These are phyloP conservation scores for Podarcis muralis DNA, from an alignment of 2,113 vertebrate genomes.

Conservation along the genomic window DNA sequence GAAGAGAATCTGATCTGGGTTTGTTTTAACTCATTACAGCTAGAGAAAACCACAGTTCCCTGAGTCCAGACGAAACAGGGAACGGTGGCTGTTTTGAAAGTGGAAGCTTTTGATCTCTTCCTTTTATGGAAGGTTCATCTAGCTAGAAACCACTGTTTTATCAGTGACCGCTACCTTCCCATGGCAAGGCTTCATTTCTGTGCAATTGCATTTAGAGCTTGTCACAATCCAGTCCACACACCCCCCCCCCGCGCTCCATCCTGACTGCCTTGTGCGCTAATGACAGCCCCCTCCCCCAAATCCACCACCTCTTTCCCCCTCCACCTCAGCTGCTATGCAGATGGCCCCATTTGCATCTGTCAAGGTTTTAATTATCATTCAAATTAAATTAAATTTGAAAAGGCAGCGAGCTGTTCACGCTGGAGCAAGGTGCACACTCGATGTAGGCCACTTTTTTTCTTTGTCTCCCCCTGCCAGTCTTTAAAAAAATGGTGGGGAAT, in stretches of 20 bases:
- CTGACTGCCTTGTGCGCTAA: neutral
- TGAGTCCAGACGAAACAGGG: neutral
- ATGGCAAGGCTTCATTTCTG: neutral
- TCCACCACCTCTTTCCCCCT: neutral
- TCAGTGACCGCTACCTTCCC: neutral
- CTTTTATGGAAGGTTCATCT: neutral
- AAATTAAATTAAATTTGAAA: conserved; percentile 74
- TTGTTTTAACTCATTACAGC: neutral
- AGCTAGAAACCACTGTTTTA: neutral
- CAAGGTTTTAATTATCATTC: conserved; percentile 78
- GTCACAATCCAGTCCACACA: neutral
- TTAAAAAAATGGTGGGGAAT: conserved; percentile 56
- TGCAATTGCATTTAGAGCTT: neutral
- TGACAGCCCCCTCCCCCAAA: neutral
- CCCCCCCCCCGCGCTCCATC: neutral
- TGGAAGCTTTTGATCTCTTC: neutral
- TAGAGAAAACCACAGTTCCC: neutral
- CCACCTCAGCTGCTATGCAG: conserved; percentile 62
- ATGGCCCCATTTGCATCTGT: conserved; percentile 73
- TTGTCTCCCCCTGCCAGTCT: neutral
- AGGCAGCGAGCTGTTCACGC: conserved; percentile 69
- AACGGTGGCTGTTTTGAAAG: neutral
- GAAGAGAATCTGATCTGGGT: neutral
- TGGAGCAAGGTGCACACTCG: conserved; percentile 48
- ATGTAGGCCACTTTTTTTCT: conserved; percentile 62